phyloP scores from a whole-genome alignment of 2,797 vertebrate genomes.

The Liparis tanakae region DNA sequence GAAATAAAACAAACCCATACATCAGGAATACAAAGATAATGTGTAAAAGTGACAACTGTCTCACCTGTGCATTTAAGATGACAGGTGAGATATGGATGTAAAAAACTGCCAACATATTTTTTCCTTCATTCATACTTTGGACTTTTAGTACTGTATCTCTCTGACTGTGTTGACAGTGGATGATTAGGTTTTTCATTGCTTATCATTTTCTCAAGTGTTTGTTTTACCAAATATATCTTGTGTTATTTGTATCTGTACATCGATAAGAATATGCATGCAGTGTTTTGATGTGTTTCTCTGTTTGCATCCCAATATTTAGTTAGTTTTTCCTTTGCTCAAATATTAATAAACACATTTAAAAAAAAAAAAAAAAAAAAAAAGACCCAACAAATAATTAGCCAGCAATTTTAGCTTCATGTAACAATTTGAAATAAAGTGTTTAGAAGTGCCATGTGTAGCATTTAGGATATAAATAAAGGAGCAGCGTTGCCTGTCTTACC shows the following conservation, averaged over 20 bases:
- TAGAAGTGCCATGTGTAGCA: background rate
- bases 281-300: background rate
- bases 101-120: background rate
- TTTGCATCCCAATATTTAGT: background rate
- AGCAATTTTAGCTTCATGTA: background rate
- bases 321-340: background rate
- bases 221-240: no score
- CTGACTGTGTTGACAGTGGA: no score
- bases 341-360: background rate
- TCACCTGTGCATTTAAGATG: background rate
- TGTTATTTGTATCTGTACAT: background rate
- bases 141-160: no score
- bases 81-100: no score
- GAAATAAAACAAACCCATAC: background rate
- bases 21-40: background rate
- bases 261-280: background rate
- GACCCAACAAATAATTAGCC: no score
- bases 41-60: background rate
- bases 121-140: background rate
- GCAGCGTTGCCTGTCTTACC: conserved; percentile 79
- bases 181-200: no score
- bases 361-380: no score
- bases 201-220: no score
- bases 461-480: background rate
- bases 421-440: background rate